Evolutionary conservation across 2,888 invertebrate genomes (phyloP).

Genomic region (Pegoplata infirma): DNA sequence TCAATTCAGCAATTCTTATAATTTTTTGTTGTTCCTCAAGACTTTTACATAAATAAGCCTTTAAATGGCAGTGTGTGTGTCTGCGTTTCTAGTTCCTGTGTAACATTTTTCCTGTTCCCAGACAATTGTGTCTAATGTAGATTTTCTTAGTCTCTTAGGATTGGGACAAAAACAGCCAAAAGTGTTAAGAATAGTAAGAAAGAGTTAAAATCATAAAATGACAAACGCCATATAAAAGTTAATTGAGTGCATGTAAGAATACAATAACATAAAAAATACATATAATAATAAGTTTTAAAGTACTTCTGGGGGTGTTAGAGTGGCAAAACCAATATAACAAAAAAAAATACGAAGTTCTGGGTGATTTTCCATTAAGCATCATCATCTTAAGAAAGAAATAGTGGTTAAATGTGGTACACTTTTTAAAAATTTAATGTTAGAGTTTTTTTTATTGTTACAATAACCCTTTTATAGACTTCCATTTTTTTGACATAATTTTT

Average conservation of each 20-base stretch:
- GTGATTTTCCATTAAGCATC: constrained; percentile 4
- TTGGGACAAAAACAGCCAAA: neutral
- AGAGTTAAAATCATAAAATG: constrained; percentile 11
- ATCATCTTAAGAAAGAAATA: neutral
- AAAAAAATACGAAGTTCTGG: neutral
- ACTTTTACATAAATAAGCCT: neutral
- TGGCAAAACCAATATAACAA: too few species aligned
- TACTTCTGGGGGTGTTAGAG: neutral
- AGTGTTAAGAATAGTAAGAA: neutral
- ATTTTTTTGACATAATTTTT: neutral
- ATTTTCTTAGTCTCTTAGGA: neutral
- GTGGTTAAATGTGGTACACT: neutral
- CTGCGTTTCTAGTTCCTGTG: too few species aligned
- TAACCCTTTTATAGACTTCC: neutral
- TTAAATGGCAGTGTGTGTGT: neutral
- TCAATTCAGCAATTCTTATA: constrained; percentile 1
- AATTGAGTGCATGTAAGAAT: constrained; percentile 48
- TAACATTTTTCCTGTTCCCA: neutral
- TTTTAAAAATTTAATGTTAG: too few species aligned
- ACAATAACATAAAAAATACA: constrained; percentile 23
- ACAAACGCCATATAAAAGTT: constrained; percentile 43
- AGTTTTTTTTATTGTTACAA: neutral
- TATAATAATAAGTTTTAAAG: constrained; percentile 15
- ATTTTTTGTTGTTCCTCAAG: neutral
- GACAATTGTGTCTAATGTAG: neutral